Base-by-base conservation (phyloP, 2,888 invertebrate species). In the Caenorhabditis sp. region DNA sequence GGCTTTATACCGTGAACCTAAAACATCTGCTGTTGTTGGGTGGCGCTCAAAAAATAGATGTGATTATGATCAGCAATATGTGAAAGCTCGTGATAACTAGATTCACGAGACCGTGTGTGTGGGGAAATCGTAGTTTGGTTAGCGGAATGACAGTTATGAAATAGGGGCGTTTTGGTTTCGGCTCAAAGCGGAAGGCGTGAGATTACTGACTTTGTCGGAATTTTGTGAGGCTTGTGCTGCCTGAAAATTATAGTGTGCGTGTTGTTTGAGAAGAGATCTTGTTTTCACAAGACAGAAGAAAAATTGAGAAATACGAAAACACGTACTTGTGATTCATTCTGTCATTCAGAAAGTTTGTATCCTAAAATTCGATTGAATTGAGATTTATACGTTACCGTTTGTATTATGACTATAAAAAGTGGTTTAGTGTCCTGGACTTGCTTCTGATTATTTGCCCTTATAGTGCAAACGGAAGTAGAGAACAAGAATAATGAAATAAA, bases 21-120 rank as follows among this genome's bases (percentile, higher is more conserved):
- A 76, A 76, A 76, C 76, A 76, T 67, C 76, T 76, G 76, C 60
- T 61, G 67, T 65, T 74, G 15, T 74, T 11, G 20, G 35, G 15
- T 18, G 13, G 18, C 24, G 37, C n/a, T 9, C 9, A 40, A 51
- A 44, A 32, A 64, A 40, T 40, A 5, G 6, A 40, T 13, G 6
- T 6, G 40, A 40, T 40, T 51, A 32, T 26, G 13, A 58, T 37
- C 51, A 37, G 1, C 20, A 35, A 20, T 24, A 24, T 32, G 35
- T 62, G 56, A 70, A 58, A 60, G 47, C 64, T 64, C 64, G 64
- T 64, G 56, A 64, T 72, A 72, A 72, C 47, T 44, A 47, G 32
- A 58, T 72, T 72, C 20, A 9, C 35, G 44, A 68, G 62, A 50
- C 62, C 58, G 64, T 26, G 56, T 47, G 64, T n/a, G 24, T 2